Evolutionary conservation across 1,140 invertebrate species (phyloP), one percentile per base, ranked within the genome.

Genomic region (Phymorhynchus buccinoides): DNA sequence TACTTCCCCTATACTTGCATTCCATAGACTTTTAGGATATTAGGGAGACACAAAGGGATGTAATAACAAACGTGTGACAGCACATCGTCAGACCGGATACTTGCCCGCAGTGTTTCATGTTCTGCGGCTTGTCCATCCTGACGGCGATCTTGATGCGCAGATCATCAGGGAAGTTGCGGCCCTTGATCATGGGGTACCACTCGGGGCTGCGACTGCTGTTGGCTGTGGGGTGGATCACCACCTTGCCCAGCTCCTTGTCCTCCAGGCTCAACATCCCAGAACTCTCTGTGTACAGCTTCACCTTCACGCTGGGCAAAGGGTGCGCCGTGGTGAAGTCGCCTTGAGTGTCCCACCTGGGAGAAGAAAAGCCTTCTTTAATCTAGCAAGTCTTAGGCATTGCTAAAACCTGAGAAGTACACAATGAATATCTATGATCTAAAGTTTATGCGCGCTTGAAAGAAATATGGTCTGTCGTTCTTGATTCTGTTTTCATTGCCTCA

Each of bases 251-350:
- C 94, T 99, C 98, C 92, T 99, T 99, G 91, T 99, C 99, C 94
- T 99, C 99, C 71, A 99, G 94, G n/a, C 98, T 97, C 18, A 99
- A 94, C 95, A 99, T 98, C 41, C 97, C 97, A 35, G 98, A 97
- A 93, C 98, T 99, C 95, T 99, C 99, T 1, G 98, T 99, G 91
- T 97, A 99, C n/a, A 99, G 93, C 91, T 95, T 96, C 0, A 99
- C 96, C 95, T 99, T 99, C 0, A 99, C 98, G 52, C 97, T 95
- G 71, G 99, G 99, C 78, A 99, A 94, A 18, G 98, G 97, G 93
- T 99, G 97, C 86, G 97, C 98, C 14, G 99, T 99, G 82, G 97
- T 97, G 93, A 99, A 99, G 94, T 99, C 99, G 77, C 98, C 99
- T 95, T 99, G 94, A n/a, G 94, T 95, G 84, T 94, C 94, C 94